Conservation (phyloP, 1,140 invertebrate genomes). For the Chelonus insularis region DNA sequence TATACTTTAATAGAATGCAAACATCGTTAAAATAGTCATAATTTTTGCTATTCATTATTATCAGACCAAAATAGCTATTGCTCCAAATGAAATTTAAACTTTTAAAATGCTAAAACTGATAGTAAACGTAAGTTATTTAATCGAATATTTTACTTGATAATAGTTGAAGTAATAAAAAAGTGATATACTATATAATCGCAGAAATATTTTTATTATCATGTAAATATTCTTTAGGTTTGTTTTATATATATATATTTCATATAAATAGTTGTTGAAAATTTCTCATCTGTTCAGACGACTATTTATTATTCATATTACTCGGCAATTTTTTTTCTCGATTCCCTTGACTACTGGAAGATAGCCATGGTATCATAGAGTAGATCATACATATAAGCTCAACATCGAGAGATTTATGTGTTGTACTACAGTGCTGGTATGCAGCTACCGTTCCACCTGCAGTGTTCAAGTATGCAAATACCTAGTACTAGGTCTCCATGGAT, state of each 20-base stretch:
- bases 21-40: no score
- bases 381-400: constrained; percentile 1
- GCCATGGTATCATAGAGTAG: background rate
- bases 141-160: no score
- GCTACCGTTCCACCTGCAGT: constrained; percentile 3
- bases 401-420: background rate
- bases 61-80: no score
- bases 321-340: constrained; percentile 5
- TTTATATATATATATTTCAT: background rate
- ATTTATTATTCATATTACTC: constrained; percentile 1
- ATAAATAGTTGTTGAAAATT: background rate
- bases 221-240: no score
- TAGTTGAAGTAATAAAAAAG: no score
- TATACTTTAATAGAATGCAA: no score
- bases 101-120: no score
- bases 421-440: background rate
- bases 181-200: no score
- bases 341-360: constrained; percentile 6
- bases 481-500: background rate
- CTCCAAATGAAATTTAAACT: no score
- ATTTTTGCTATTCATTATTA: no score
- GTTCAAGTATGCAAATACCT: constrained; percentile 5
- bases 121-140: no score
- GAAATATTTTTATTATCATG: no score
- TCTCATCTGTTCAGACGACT: background rate